phyloP scores from a whole-genome alignment of 92 coral and sea anemone genomes.

The Epizoanthus stellaris region DNA sequence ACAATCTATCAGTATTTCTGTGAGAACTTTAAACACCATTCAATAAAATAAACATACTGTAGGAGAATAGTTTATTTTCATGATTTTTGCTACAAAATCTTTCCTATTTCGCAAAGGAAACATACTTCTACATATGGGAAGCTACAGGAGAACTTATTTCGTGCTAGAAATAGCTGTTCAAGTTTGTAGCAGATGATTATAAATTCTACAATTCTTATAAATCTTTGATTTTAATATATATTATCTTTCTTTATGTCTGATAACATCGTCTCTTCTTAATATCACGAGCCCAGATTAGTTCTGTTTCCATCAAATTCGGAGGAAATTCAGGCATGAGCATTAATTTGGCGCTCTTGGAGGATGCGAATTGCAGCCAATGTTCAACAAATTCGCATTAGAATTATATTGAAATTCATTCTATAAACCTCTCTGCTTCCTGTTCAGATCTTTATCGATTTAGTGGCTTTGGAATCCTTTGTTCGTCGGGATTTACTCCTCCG shows the following conservation, averaged over 20 bases:
- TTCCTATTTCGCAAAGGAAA: constrained; percentile 7
- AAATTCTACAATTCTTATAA: constrained; percentile 40
- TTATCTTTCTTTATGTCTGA: constrained; percentile 32
- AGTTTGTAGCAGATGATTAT: constrained; percentile 12
- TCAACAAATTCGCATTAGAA: constrained; percentile 41
- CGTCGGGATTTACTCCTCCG: constrained; percentile 7
- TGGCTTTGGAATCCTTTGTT: constrained; percentile 40
- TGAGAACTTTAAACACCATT: background rate
- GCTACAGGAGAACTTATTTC: background rate
- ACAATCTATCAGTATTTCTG: constrained; percentile 27
- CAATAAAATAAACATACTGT: background rate
- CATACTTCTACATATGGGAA: background rate
- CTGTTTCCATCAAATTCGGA: background rate
- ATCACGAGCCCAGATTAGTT: constrained; percentile 19
- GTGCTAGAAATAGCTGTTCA: background rate
- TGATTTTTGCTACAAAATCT: constrained; percentile 40
- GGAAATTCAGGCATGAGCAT: constrained; percentile 21
- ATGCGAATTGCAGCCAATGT: constrained; percentile 3
- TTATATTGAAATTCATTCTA: constrained; percentile 37
- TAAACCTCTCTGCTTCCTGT: constrained; percentile 32
- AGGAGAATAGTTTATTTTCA: constrained; percentile 36
- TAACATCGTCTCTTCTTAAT: constrained; percentile 27
- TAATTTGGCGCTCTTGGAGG: background rate
- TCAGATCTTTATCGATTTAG: constrained; percentile 42
- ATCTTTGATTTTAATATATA: constrained; percentile 48